Evolutionary conservation across 1,140 invertebrate genomes (phyloP).

Genomic region (Mylabris phalerata): DNA sequence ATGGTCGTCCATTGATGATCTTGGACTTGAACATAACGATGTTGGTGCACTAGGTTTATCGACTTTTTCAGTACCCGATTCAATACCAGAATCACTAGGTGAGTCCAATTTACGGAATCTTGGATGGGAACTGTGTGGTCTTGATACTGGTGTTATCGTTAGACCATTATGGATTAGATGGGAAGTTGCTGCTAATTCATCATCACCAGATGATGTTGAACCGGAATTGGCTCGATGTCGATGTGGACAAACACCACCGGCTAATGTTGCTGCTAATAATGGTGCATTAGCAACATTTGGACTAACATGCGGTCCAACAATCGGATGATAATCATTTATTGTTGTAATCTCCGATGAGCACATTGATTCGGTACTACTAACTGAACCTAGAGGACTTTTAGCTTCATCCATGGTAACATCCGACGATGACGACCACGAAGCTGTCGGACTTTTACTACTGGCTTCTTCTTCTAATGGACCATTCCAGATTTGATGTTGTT

Average conservation of each 20-base stretch:
- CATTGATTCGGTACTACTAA: constrained; percentile 75
- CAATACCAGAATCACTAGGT: constrained; percentile 86
- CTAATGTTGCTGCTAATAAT: constrained; percentile 67
- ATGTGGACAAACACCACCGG: constrained; percentile 58
- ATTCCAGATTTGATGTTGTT: constrained; percentile 49
- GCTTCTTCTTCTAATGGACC: constrained; percentile 53
- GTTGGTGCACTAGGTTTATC: constrained; percentile 70
- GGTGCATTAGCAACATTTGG: constrained; percentile 56
- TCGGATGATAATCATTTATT: constrained; percentile 54
- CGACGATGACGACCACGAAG: constrained; percentile 61
- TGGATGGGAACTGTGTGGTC: constrained; percentile 44
- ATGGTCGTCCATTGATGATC: constrained; percentile 77
- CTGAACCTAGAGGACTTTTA: constrained; percentile 76
- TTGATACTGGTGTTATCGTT: constrained; percentile 57
- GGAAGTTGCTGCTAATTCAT: constrained; percentile 59
- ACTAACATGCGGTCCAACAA: constrained; percentile 40
- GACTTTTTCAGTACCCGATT: constrained; percentile 80
- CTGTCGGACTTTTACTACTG: constrained; percentile 51
- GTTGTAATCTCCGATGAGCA: constrained; percentile 57
- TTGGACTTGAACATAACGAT: constrained; percentile 76
- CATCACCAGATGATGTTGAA: constrained; percentile 66
- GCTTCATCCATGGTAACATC: constrained; percentile 67
- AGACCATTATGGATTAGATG: constrained; percentile 60
- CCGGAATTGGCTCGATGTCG: constrained; percentile 70
- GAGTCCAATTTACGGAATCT: constrained; percentile 77